Evolutionary conservation across 2,888 invertebrate species (phyloP), one percentile per base, ranked within the genome.

Genomic region (Patella depressa): DNA sequence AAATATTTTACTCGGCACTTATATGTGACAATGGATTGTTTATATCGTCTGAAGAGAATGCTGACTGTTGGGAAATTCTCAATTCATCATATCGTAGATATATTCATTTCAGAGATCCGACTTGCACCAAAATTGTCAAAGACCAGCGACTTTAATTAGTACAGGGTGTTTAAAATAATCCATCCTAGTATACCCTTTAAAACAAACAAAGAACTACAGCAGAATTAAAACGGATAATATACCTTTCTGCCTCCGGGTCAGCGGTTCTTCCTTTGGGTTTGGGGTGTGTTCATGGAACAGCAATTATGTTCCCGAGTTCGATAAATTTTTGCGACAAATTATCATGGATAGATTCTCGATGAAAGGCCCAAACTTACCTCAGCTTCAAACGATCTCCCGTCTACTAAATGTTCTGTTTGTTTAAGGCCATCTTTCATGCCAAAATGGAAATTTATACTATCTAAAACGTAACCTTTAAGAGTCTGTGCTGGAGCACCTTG

Each of bases 401-500:
- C n/a, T 19, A 53, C 24, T 12, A 53, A 29, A 45, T 53, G 19
- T 15, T 53, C 45, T 14, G 53, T 53, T 34, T 72, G 72, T 17
- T 29, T 24, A 72, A 83, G 9, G 83, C 84, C 45, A 72, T 53
- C 55, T 81, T 83, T 2, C 72, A 78, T 57, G 79, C 82, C 77
- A 84, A 70, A 65, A 65, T 65, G 65, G 14, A 65, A 12, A 65
- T 65, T 19, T 1, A 65, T 24, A 19, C 14, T 65, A 24, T 65
- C 65, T 3, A 65, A 24, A 14, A 65, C 24, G 24, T 65, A 65
- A 12, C 14, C 19, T 15, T 19, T 24, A 12, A 12, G 12, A 1
- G 24, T 24, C 1, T 24, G 19, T 2, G 65, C 11, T 24, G 24
- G 19, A 24, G 19, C 65, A 2, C 24, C 7, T 65, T 24, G 19